Percentiles rank a stretch among this genome's conserved stretches.
Conservation (phyloP, 2,113 vertebrate species). For the Amia ocellicauda region DNA sequence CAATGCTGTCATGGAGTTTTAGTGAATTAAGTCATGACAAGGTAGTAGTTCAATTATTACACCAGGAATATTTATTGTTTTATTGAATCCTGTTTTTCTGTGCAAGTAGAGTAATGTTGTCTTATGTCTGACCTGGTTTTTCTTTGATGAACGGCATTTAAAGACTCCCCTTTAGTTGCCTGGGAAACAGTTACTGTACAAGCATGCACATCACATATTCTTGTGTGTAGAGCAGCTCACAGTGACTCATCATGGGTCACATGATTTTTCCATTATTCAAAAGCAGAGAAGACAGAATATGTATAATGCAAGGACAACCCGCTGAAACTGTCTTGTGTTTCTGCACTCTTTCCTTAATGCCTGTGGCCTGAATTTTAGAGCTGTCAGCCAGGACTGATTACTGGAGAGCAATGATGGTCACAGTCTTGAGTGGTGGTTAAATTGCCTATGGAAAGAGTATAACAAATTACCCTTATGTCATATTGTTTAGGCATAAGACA, state of each 20-base stretch:
- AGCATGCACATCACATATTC: slow-evolving; percentile 25
- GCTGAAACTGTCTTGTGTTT: slow-evolving; percentile 20
- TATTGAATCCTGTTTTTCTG: neutral
- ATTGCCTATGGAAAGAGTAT: too few species aligned
- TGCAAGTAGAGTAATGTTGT: slow-evolving; percentile 15
- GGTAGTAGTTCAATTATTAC: too few species aligned
- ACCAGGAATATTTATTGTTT: neutral
- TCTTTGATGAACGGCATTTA: slow-evolving; percentile 2
- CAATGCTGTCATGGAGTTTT: too few species aligned
- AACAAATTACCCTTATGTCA: too few species aligned
- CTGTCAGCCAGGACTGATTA: too few species aligned
- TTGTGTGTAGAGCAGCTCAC: slow-evolving; percentile 37
- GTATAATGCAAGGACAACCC: slow-evolving; percentile 18
- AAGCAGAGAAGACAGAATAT: slow-evolving; percentile 22
- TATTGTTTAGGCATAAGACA: too few species aligned
- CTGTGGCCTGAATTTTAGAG: neutral
- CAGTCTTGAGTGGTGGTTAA: too few species aligned
- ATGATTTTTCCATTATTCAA: slow-evolving; percentile 11
- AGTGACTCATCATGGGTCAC: slow-evolving; percentile 42
- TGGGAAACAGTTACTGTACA: slow-evolving; percentile 42
- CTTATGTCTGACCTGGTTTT: slow-evolving; percentile 4
- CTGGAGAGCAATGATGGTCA: neutral
- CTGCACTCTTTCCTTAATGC: neutral
- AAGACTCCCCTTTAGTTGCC: slow-evolving; percentile 38
- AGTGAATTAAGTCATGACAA: too few species aligned